These are phyloP conservation scores for Lacerta agilis DNA, from an alignment of 2,797 vertebrate species.

Conservation along the genomic window DNA sequence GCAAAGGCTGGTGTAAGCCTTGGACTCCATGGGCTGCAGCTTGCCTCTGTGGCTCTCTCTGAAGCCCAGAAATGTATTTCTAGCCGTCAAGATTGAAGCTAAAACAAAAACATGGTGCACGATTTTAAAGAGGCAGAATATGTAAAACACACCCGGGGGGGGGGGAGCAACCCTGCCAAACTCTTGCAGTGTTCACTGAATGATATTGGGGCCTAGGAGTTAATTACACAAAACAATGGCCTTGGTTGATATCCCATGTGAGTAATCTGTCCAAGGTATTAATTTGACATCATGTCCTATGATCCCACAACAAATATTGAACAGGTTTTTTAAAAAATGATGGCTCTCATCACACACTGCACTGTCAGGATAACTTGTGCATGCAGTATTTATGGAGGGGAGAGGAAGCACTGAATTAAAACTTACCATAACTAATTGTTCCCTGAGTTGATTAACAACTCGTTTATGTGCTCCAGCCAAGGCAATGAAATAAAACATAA, in stretches of 20 bases:
- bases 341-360: neutral
- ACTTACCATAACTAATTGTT: constrained; percentile 91
- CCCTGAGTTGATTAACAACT: constrained; percentile 88
- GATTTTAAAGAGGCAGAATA: neutral
- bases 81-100: neutral
- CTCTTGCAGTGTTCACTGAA: neutral
- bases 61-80: neutral
- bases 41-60: neutral
- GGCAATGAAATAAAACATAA: constrained; percentile 94
- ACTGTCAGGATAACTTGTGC: neutral
- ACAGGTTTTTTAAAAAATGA: neutral
- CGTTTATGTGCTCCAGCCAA: constrained; percentile 91
- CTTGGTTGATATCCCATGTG: neutral
- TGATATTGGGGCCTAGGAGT: neutral
- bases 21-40: too few relatives aligned
- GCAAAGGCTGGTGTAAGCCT: too few relatives aligned
- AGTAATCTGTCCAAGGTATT: neutral
- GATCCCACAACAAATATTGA: too few relatives aligned
- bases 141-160: too few relatives aligned
- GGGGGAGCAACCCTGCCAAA: neutral
- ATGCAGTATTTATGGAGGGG: neutral
- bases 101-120: neutral
- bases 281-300: neutral
- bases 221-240: too few relatives aligned
- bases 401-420: neutral